Evolutionary conservation across 2,113 vertebrate species (phyloP).

Genomic region (Rousettus leschenaultii): DNA sequence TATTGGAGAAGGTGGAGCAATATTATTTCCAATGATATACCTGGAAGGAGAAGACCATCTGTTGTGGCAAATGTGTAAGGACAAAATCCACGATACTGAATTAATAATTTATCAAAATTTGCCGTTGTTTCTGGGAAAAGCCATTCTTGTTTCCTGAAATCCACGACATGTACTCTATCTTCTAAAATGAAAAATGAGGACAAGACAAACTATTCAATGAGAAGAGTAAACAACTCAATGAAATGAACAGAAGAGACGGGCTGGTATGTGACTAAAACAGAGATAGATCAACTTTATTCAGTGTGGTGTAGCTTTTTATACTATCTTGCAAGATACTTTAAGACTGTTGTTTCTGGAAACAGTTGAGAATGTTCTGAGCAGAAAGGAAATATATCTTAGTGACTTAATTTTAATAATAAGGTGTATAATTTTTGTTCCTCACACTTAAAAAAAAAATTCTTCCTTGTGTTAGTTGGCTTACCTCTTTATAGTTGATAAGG

Average conservation of each 20-base stretch:
- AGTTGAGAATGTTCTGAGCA: background rate
- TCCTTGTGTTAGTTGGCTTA: background rate
- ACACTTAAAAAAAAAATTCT: background rate
- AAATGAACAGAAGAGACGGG: background rate
- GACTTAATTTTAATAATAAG: slow-evolving; percentile 21
- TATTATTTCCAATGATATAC: slow-evolving; percentile 76
- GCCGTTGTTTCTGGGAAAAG: slow-evolving; percentile 87
- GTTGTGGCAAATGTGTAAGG: slow-evolving; percentile 84
- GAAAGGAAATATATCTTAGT: background rate
- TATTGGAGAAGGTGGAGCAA: background rate
- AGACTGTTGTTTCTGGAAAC: background rate
- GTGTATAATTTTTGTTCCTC: background rate
- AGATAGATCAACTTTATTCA: background rate
- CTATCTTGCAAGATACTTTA: background rate
- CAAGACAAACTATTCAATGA: background rate
- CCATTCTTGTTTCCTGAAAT: slow-evolving; percentile 88
- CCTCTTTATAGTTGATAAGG: background rate
- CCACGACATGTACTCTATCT: slow-evolving; percentile 78
- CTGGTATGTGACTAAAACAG: background rate
- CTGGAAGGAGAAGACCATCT: slow-evolving; percentile 90
- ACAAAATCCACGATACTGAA: slow-evolving; percentile 93
- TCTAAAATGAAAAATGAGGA: slow-evolving; percentile 79
- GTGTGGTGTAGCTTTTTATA: background rate
- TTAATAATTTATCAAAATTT: slow-evolving; percentile 81
- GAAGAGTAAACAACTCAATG: background rate